These are phyloP conservation scores for Aphrophora alni DNA, from an alignment of 2,888 invertebrate species.

Conservation along the genomic window DNA sequence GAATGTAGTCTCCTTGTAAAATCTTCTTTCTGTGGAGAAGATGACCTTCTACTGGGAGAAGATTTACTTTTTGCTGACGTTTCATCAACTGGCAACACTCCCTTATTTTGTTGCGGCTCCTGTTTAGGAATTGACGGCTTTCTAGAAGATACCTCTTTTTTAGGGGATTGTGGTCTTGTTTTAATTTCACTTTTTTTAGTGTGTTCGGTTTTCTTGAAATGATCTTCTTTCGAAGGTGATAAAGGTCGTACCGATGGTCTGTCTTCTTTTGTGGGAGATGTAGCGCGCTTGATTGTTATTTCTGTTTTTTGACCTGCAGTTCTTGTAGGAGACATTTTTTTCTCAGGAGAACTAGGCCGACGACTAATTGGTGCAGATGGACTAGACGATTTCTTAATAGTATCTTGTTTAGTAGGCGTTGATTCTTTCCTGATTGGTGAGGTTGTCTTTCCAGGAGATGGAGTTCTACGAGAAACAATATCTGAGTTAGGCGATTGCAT, in stretches of 20 bases:
- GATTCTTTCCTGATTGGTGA: not conserved
- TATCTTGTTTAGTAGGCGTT: not conserved
- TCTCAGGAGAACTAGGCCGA: not conserved
- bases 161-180: conserved; percentile 28
- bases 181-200: not conserved
- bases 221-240: conserved; percentile 15
- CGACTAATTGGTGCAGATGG: not conserved
- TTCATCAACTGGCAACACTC: not conserved
- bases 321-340: not conserved
- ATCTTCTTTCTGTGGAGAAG: not conserved
- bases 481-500: not conserved
- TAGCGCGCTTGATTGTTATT: not conserved
- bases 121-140: conserved; percentile 15
- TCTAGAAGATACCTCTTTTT: conserved; percentile 27
- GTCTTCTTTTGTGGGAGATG: not conserved
- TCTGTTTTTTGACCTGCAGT: not conserved
- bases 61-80: not conserved
- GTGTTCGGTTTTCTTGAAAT: conserved; percentile 10
- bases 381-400: not conserved
- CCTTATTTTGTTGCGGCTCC: not conserved
- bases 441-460: not conserved
- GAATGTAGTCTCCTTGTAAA: not conserved
- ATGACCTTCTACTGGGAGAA: not conserved
- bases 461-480: not conserved
- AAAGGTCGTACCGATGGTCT: not conserved